phyloP scores from a whole-genome alignment of 2,113 vertebrate species.

The Nymphicus hollandicus region DNA sequence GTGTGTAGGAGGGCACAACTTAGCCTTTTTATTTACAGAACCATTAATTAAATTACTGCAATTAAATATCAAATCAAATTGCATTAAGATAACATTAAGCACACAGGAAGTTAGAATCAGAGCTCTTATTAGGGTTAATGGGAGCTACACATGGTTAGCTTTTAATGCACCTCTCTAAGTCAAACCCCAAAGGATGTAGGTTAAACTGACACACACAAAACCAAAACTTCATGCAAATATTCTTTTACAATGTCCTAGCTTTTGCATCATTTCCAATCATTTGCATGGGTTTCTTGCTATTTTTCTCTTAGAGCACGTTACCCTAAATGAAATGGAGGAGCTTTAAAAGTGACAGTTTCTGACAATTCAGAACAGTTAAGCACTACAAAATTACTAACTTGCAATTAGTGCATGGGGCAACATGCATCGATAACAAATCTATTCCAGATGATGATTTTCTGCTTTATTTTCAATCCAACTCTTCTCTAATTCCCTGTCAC shows the following conservation, averaged over 20 bases:
- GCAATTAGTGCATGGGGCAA: neutral
- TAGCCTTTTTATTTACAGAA: constrained; percentile 42
- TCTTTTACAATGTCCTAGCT: neutral
- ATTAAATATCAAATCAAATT: constrained; percentile 37
- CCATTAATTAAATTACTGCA: constrained; percentile 59
- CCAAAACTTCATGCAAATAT: neutral
- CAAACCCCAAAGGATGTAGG: neutral
- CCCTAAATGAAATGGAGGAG: neutral
- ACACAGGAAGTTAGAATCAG: constrained; percentile 19
- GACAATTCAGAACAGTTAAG: neutral
- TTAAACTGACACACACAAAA: neutral
- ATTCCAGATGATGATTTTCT: neutral
- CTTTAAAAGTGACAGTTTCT: neutral
- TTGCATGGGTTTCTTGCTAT: neutral
- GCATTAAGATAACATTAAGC: constrained; percentile 19
- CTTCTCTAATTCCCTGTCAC: neutral
- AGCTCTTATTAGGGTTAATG: neutral
- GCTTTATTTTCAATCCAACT: neutral
- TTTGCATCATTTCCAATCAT: neutral
- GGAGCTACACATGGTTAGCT: neutral
- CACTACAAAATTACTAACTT: neutral
- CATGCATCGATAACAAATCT: neutral
- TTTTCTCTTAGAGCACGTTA: neutral
- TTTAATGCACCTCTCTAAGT: neutral
- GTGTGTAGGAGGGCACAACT: neutral